Percentiles rank a stretch among this genome's conserved stretches.
Evolutionary conservation across 2,888 invertebrate genomes (phyloP).

Genomic region (Melinaea marsaeus): DNA sequence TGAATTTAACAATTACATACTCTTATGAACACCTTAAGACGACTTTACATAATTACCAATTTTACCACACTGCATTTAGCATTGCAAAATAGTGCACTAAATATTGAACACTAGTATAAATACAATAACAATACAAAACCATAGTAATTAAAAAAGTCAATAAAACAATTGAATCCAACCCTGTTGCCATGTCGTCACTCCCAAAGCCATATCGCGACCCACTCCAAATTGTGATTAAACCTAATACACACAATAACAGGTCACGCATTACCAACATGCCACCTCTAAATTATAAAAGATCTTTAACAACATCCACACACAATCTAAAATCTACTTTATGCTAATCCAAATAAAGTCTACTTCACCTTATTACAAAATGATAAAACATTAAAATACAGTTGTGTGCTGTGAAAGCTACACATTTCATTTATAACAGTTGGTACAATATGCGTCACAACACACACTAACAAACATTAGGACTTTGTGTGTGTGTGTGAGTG

Average conservation of each 20-base stretch:
- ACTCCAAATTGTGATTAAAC: constrained; percentile 78
- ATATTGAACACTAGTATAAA: not conserved
- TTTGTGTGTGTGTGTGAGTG: constrained; percentile 61
- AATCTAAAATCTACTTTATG: constrained; percentile 35
- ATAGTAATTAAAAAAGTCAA: constrained; percentile 29
- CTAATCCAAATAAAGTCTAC: constrained; percentile 1
- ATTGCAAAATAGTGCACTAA: not conserved
- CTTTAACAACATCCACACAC: constrained; percentile 38
- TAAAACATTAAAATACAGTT: constrained; percentile 55
- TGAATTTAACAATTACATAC: too few species aligned
- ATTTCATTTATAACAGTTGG: constrained; percentile 74
- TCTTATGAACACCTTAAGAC: too few species aligned
- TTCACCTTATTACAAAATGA: constrained; percentile 31
- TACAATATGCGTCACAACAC: constrained; percentile 75
- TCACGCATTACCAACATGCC: constrained; percentile 72
- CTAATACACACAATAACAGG: constrained; percentile 78
- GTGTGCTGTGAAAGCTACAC: constrained; percentile 78
- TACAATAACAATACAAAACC: constrained; percentile 1
- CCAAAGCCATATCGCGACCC: constrained; percentile 73
- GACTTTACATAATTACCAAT: too few species aligned
- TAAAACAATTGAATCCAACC: constrained; percentile 57
- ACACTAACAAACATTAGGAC: constrained; percentile 69
- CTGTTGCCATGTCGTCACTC: constrained; percentile 63
- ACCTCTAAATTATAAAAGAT: constrained; percentile 44
- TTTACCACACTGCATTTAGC: too few species aligned